Evolutionary conservation across 2,797 vertebrate genomes (phyloP).

Genomic region (Emydoidea blandingii): DNA sequence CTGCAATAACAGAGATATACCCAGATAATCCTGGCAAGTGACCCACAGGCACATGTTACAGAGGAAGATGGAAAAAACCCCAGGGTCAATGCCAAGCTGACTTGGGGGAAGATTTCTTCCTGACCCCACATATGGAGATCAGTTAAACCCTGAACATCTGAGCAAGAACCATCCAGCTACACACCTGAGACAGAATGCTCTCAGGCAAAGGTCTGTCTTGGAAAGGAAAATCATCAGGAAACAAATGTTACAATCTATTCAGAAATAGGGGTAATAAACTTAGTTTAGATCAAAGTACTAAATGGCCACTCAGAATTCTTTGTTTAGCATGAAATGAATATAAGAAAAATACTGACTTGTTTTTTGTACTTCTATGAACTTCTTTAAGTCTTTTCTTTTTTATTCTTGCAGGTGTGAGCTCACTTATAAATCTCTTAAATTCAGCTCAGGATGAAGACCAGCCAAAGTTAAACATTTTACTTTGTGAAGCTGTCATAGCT

Average conservation of each 20-base stretch:
- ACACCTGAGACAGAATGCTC: background rate
- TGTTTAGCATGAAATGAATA: background rate
- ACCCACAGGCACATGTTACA: background rate
- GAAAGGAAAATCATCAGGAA: background rate
- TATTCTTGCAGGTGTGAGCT: conserved; percentile 90
- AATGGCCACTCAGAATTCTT: accelerated
- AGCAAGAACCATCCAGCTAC: background rate
- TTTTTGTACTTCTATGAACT: background rate
- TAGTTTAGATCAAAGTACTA: background rate
- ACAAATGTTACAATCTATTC: background rate
- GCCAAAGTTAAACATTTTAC: conserved; percentile 90
- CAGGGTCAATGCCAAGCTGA: background rate
- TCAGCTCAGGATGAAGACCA: conserved; percentile 95
- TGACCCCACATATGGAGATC: background rate
- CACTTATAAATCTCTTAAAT: conserved; percentile 92
- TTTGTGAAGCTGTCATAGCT: conserved; percentile 95
- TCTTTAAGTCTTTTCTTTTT: background rate
- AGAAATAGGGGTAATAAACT: background rate
- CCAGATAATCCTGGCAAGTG: background rate
- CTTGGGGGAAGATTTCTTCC: background rate
- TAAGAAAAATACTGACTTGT: background rate
- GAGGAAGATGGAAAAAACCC: background rate
- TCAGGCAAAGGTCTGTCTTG: background rate
- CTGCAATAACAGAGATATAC: background rate
- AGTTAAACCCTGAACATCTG: background rate